Conservation (phyloP, 2,113 vertebrate genomes). For the Casuarius casuarius region DNA sequence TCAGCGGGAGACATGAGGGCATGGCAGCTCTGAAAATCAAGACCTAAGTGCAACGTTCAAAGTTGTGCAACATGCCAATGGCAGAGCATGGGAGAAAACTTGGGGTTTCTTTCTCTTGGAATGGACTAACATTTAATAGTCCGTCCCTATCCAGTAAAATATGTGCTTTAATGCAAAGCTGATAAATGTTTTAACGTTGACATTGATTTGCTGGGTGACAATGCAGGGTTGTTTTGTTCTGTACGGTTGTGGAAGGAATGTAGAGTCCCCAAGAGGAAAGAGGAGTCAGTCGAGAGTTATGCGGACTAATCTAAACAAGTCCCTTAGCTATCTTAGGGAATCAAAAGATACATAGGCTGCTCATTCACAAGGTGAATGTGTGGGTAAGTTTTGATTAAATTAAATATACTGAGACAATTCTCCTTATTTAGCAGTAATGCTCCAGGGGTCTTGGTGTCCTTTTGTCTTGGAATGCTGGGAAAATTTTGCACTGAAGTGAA, state of each 20-base stretch:
- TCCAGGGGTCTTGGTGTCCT: background rate
- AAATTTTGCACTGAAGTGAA: background rate
- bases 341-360: background rate
- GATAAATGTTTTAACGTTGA: background rate
- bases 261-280: background rate
- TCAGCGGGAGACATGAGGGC: background rate
- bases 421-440: background rate
- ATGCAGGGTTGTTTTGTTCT: background rate
- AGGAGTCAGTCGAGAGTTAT: background rate
- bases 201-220: background rate
- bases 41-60: background rate
- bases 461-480: background rate
- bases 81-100: background rate
- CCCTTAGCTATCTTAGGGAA: background rate
- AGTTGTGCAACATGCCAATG: background rate
- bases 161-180: background rate
- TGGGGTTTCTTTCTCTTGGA: background rate
- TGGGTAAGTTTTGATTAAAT: conserved; percentile 8
- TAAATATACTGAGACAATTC: background rate
- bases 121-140: background rate
- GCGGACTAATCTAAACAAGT: background rate
- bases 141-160: background rate
- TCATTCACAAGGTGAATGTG: background rate
- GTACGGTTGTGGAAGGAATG: conserved; percentile 4
- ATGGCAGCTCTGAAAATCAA: background rate